phyloP scores from a whole-genome alignment of 2,888 invertebrate species.

The Meteorus colon region DNA sequence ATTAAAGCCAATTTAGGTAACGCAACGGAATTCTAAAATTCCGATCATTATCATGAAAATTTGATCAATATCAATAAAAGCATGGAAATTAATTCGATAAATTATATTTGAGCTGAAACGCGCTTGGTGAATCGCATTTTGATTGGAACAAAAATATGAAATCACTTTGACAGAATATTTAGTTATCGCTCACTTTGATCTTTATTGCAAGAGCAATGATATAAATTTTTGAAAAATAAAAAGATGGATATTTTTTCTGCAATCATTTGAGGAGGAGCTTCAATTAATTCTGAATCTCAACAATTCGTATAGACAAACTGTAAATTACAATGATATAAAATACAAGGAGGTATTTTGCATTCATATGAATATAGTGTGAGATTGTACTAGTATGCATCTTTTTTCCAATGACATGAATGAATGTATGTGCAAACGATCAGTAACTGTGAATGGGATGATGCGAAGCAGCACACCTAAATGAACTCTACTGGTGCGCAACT shows the following conservation, averaged over 20 bases:
- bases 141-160: background rate
- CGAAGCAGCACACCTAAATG: conserved; percentile 31
- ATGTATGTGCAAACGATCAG: conserved; percentile 20
- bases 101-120: background rate
- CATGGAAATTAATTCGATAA: background rate
- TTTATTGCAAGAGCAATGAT: background rate
- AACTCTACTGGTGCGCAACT: conserved; percentile 33
- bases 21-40: background rate
- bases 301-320: too few relatives aligned
- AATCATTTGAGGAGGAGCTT: background rate
- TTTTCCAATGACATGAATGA: conserved; percentile 9
- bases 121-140: background rate
- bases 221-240: background rate
- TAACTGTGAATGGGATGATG: conserved; percentile 23
- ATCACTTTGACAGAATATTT: background rate
- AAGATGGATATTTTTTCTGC: too few relatives aligned
- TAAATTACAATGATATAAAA: background rate
- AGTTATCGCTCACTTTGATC: too few relatives aligned
- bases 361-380: background rate
- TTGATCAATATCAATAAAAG: background rate
- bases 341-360: background rate
- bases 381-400: background rate
- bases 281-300: too few relatives aligned
- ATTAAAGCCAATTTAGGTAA: background rate
- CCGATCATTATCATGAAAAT: background rate